Conservation (phyloP, 2,113 vertebrate species). For the Columba livia region DNA sequence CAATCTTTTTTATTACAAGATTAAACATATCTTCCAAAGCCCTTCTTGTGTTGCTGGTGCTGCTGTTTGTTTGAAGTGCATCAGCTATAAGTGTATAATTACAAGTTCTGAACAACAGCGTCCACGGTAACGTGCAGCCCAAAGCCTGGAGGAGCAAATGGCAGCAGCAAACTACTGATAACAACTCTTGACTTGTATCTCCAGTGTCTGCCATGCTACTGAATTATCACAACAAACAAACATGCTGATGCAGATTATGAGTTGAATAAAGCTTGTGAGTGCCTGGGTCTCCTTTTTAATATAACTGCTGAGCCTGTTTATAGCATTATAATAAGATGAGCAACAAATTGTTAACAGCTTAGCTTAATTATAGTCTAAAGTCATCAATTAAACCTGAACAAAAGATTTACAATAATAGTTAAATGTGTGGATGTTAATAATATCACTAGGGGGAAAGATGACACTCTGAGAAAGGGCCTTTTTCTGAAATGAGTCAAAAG, state of each 20-base stretch:
- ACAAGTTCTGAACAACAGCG: not conserved
- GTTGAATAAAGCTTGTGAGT: not conserved
- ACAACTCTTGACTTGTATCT: rapidly evolving
- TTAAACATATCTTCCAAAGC: not conserved
- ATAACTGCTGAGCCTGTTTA: not conserved
- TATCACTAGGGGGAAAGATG: not conserved
- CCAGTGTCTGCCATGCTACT: not conserved
- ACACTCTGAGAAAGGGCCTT: not conserved
- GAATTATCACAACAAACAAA: not conserved
- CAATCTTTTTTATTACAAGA: not conserved
- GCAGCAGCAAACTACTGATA: not conserved
- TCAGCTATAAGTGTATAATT: not conserved
- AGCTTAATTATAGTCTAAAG: not conserved
- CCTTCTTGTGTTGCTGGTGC: not conserved
- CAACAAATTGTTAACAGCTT: not conserved
- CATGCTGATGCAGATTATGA: not conserved
- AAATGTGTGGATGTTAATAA: not conserved
- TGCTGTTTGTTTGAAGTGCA: not conserved
- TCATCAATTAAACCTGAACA: not conserved
- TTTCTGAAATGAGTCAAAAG: not conserved
- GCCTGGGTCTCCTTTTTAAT: not conserved
- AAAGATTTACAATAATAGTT: not conserved
- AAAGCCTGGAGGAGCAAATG: not conserved
- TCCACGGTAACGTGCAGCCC: not conserved
- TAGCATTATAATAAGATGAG: not conserved